These are phyloP conservation scores for Macropus fuliginosus DNA, from an alignment of 2,797 vertebrate genomes.

Conservation along the genomic window DNA sequence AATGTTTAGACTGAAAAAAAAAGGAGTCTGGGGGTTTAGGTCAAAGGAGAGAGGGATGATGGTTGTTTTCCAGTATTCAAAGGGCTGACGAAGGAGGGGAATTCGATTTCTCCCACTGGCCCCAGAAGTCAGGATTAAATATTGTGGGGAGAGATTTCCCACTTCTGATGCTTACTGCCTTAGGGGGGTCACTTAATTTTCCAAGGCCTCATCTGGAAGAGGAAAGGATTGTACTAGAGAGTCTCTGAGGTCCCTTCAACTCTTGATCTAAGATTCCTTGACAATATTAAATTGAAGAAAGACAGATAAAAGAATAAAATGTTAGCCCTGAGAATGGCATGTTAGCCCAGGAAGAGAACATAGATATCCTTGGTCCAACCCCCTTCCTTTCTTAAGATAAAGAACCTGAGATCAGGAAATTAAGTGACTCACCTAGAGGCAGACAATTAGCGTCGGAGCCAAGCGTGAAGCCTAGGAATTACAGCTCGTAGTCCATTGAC, in stretches of 20 bases:
- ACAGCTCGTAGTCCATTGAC: neutral
- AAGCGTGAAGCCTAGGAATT: neutral
- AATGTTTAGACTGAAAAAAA: neutral
- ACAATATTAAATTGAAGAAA: neutral
- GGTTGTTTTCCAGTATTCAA: neutral
- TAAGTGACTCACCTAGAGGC: neutral
- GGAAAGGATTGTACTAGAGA: neutral
- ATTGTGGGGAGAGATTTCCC: neutral
- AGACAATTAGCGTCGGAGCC: neutral
- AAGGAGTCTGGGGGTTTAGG: neutral
- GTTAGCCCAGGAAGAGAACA: neutral
- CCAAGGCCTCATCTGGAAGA: neutral
- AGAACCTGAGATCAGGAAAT: neutral
- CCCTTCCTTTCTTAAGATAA: neutral
- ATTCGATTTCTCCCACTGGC: neutral
- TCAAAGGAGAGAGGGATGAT: neutral
- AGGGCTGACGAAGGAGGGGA: neutral
- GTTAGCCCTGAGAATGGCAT: neutral
- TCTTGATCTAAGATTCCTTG: neutral
- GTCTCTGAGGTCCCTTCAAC: neutral
- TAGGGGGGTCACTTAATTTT: neutral
- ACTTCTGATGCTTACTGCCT: neutral
- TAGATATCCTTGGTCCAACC: neutral
- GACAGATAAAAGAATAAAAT: neutral
- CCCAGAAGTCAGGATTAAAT: neutral